A percentile compares a stretch with the other conserved stretches of the same genome.
These are phyloP conservation scores for Empidonax traillii DNA, from an alignment of 2,113 vertebrate species.

Conservation along the genomic window DNA sequence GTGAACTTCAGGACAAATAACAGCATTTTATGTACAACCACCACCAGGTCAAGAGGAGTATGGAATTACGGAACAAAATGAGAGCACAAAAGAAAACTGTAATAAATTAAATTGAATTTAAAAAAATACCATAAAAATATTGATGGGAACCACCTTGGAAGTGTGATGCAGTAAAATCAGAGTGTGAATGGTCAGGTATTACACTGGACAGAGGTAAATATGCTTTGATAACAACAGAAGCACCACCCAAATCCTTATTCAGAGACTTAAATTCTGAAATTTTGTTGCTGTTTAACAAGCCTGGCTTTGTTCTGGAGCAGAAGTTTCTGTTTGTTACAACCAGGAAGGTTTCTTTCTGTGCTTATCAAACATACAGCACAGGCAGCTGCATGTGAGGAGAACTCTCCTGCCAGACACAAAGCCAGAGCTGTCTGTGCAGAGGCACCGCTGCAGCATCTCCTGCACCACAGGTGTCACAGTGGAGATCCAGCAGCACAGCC, in stretches of 20 bases:
- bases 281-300: not conserved
- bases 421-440: not conserved
- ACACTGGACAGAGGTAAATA: not conserved
- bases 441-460: not conserved
- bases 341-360: not conserved
- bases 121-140: not conserved
- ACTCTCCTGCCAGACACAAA: not conserved
- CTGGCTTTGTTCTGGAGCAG: not conserved
- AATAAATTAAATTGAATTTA: not conserved
- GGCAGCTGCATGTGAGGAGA: not conserved
- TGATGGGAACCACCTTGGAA: not conserved
- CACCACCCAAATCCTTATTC: not conserved
- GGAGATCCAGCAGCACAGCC: conserved; percentile 52
- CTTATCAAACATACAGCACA: not conserved
- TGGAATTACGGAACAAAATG: not conserved
- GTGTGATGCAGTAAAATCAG: not conserved
- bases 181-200: not conserved
- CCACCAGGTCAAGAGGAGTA: not conserved
- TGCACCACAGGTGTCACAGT: conserved; percentile 60
- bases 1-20: not conserved
- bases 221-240: not conserved
- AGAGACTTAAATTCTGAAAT: not conserved
- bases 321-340: not conserved
- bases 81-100: not conserved
- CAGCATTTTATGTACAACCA: not conserved